Percentiles rank a stretch among this genome's conserved stretches.
phyloP scores from a whole-genome alignment of 1,140 invertebrate genomes.

The Acyrthosiphon pisum region DNA sequence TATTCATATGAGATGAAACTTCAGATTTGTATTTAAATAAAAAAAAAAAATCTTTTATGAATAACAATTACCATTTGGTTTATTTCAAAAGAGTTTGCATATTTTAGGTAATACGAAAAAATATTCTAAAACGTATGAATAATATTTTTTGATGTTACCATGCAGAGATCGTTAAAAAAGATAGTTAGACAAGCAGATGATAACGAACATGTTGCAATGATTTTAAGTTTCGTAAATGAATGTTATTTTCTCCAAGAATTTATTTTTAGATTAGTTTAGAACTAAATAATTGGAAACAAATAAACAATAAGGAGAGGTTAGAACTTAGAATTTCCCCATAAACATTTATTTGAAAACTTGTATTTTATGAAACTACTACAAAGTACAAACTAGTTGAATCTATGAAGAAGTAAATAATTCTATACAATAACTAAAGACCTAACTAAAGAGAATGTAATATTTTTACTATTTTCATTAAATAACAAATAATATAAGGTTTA shows the following conservation, averaged over 20 bases:
- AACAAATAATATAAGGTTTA: background rate
- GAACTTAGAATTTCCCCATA: background rate
- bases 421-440: background rate
- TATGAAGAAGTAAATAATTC: background rate
- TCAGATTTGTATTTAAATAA: background rate
- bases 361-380: background rate
- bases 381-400: background rate
- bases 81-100: background rate
- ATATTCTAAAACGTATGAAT: constrained; percentile 19
- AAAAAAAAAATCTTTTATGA: background rate
- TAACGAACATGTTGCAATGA: background rate
- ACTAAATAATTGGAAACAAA: background rate
- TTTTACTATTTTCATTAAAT: background rate
- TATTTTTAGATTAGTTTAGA: background rate
- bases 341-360: background rate
- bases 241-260: background rate
- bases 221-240: background rate
- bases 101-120: background rate
- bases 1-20: background rate
- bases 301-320: background rate
- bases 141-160: background rate
- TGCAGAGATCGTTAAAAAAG: background rate
- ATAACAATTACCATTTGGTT: background rate
- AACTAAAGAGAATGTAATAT: background rate
- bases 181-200: background rate